Percentiles rank a stretch among this genome's conserved stretches.
Evolutionary conservation across 2,888 invertebrate genomes (phyloP).

Genomic region (Cynaeus angustus): DNA sequence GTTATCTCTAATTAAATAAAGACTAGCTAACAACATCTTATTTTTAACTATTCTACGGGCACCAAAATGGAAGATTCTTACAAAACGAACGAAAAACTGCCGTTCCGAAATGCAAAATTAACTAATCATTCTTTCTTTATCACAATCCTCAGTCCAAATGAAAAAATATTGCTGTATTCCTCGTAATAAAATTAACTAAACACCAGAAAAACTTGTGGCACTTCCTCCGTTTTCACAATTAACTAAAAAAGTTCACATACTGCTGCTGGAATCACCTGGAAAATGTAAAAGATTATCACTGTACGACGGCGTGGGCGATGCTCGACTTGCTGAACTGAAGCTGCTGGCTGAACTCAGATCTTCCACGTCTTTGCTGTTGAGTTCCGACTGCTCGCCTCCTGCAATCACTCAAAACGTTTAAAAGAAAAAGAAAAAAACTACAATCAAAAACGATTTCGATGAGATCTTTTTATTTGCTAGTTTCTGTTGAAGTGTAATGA

Average conservation of each 20-base stretch:
- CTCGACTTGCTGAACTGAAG: conserved; percentile 87
- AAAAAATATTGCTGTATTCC: conserved; percentile 40
- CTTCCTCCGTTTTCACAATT: conserved; percentile 16
- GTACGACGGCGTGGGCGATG: conserved; percentile 86
- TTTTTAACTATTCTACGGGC: conserved; percentile 33
- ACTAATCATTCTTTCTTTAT: conserved; percentile 31
- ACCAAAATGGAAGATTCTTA: conserved; percentile 41
- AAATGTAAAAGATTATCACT: conserved; percentile 86
- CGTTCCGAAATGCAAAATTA: conserved; percentile 32
- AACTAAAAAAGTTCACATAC: conserved; percentile 70
- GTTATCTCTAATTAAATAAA: conserved; percentile 38
- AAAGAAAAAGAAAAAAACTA: conserved; percentile 52
- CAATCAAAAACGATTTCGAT: conserved; percentile 48
- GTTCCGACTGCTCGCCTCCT: conserved; percentile 78
- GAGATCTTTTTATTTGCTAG: conserved; percentile 54
- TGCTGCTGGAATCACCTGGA: conserved; percentile 84
- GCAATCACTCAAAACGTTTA: conserved; percentile 58
- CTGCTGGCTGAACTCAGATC: conserved; percentile 87
- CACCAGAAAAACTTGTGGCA: conserved; percentile 36
- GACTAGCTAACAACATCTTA: conserved; percentile 31
- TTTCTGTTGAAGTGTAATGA: conserved; percentile 55
- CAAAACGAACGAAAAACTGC: conserved; percentile 15
- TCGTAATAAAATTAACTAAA: conserved; percentile 32
- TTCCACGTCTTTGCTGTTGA: conserved; percentile 76
- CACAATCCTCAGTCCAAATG: conserved; percentile 38